These are phyloP conservation scores for Brienomyrus brachyistius DNA, from an alignment of 2,113 vertebrate genomes.

Conservation along the genomic window DNA sequence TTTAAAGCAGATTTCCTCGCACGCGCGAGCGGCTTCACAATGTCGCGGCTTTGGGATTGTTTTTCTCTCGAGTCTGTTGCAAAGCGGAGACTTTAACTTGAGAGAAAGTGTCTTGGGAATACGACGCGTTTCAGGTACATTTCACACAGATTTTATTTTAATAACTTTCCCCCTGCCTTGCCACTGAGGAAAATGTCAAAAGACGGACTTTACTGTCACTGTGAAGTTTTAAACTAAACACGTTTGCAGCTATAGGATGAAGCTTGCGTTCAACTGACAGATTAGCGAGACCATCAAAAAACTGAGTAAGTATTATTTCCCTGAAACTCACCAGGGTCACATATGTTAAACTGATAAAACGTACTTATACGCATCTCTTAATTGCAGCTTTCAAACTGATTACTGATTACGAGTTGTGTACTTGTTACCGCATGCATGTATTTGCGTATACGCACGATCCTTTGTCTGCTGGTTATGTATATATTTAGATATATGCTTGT, in stretches of 20 bases:
- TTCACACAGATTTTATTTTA: not conserved
- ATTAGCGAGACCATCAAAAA: not conserved
- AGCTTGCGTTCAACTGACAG: not conserved
- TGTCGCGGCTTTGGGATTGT: not conserved
- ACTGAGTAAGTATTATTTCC: not conserved
- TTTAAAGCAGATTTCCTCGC: not conserved
- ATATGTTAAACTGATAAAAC: not conserved
- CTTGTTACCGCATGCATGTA: not conserved
- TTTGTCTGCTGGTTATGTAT: not conserved
- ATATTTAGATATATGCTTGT: not conserved
- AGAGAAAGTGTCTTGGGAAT: not conserved
- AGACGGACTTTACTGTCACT: not conserved
- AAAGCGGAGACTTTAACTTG: constrained; percentile 1
- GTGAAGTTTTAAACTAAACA: not conserved
- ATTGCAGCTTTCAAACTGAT: not conserved
- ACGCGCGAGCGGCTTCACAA: not conserved
- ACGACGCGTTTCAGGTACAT: not conserved
- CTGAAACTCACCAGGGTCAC: not conserved
- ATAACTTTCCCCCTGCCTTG: not conserved
- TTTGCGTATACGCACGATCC: not conserved
- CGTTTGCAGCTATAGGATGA: not conserved
- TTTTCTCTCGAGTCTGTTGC: not conserved
- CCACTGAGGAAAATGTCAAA: not conserved
- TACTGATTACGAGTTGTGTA: not conserved
- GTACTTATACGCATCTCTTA: not conserved